Percentiles rank a stretch among this genome's conserved stretches.
phyloP scores from a whole-genome alignment of 2,888 invertebrate genomes.

The Caenorhabditis doughertyi region DNA sequence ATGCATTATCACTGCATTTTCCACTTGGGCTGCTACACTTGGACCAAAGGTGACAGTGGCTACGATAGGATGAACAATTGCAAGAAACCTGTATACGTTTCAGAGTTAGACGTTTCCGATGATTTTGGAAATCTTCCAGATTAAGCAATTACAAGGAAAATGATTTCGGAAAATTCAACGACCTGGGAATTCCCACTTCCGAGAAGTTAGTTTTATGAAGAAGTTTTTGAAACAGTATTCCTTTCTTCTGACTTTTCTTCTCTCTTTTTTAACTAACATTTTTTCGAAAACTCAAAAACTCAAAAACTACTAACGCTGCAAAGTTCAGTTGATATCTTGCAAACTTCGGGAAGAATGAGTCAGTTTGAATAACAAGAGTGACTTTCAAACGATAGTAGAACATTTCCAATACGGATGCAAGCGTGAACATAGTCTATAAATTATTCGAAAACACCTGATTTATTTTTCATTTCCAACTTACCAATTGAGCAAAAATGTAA shows the following conservation, averaged over 20 bases:
- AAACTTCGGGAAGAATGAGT: neutral
- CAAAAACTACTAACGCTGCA: too few relatives aligned
- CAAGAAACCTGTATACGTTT: neutral
- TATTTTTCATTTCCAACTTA: too few relatives aligned
- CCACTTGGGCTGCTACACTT: neutral
- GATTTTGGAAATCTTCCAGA: too few relatives aligned
- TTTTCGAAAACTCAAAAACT: too few relatives aligned
- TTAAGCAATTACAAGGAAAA: too few relatives aligned
- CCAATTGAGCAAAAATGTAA: conserved; percentile 12
- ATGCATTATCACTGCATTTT: neutral
- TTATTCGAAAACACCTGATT: neutral
- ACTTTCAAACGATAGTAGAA: conserved; percentile 26
- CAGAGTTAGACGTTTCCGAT: too few relatives aligned
- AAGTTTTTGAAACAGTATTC: too few relatives aligned
- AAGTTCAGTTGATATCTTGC: neutral
- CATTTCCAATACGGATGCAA: conserved; percentile 14
- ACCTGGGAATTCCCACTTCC: too few relatives aligned
- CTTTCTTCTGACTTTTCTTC: too few relatives aligned
- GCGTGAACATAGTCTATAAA: neutral
- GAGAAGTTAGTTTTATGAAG: too few relatives aligned
- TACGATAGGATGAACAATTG: neutral
- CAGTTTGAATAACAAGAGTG: neutral
- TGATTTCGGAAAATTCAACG: too few relatives aligned
- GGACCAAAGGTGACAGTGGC: neutral
- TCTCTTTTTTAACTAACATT: too few relatives aligned